Evolutionary conservation across 1,140 invertebrate species (phyloP), one percentile per base, ranked within the genome.

Genomic region (Hycleus phaleratus): DNA sequence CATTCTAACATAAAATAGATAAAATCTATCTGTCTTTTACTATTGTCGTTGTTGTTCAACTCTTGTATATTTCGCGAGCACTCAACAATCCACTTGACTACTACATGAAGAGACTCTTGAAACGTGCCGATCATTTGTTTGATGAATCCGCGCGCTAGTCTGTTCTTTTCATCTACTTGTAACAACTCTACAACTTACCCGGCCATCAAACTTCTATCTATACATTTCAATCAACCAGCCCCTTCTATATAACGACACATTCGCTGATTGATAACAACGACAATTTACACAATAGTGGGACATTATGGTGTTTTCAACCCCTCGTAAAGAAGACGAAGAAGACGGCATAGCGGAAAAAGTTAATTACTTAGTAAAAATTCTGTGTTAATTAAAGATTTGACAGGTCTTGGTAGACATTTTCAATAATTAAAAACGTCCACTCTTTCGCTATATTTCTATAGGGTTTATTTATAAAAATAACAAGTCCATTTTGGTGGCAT

Each of bases 101-200:
- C 32, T 65, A 60, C 61, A 65, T 65, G 63, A 65, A 65, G 63
- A 54, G 58, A 45, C 61, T 47, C 61, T 65, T 43, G 57, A 65
- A 65, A 65, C 63, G 63, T 65, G 63, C 61, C 63, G 61, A 65
- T 65, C 63, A 63, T 65, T 65, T 65, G 63, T 65, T 65, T 65
- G 63, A 65, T 61, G 60, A 65, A 65, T 65, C 55, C 56, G 51
- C 18, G 18, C 18, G 18, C 56, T 55, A 53, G 49, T 53, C 54
- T 64, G 63, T 62, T 18, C 63, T 64, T 64, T 60, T 64, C 56
- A 59, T 61, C 52, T 32, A 43, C 46, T 42, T 46, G 42, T 58
- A 58, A 52, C 56, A 62, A 51, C 47, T 47, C 49, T 56, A 53
- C 49, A 26, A 52, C 49, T 44, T 53, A 51, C 56, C 47, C 48